Percentiles rank a stretch among this genome's conserved stretches.
phyloP scores from a whole-genome alignment of 2,797 vertebrate species.

The Lagodon rhomboides region DNA sequence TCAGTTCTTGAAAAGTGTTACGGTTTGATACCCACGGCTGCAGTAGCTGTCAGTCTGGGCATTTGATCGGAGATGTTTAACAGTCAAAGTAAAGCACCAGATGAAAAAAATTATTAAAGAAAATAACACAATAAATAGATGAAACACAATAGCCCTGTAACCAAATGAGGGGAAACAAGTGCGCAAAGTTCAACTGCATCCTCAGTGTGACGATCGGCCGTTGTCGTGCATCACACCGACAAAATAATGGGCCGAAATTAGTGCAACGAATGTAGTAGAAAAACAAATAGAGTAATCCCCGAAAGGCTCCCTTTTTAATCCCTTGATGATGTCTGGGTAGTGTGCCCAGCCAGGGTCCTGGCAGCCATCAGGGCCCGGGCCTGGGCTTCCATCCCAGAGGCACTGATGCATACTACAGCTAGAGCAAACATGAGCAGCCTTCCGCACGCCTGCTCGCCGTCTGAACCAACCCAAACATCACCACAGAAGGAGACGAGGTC shows the following conservation, averaged over 20 bases:
- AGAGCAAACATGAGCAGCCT: constrained; percentile 75
- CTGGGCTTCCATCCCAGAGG: constrained; percentile 73
- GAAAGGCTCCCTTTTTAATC: constrained; percentile 77
- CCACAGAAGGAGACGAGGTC: constrained; percentile 19
- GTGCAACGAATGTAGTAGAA: constrained; percentile 56
- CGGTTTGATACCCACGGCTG: not conserved
- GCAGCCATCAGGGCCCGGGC: constrained; percentile 65
- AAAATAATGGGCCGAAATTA: constrained; percentile 51
- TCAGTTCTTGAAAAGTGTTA: not conserved
- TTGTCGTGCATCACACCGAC: constrained; percentile 3
- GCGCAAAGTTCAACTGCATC: constrained; percentile 6
- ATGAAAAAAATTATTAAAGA: not conserved
- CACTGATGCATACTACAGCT: constrained; percentile 74
- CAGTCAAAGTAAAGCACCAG: not conserved
- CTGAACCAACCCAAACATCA: constrained; percentile 31
- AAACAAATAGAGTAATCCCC: constrained; percentile 71
- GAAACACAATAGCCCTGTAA: not conserved
- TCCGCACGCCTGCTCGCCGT: constrained; percentile 63
- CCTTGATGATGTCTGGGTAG: constrained; percentile 76
- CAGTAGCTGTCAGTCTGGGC: not conserved
- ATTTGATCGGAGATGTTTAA: not conserved
- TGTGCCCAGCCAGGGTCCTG: constrained; percentile 74
- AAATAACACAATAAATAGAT: not conserved
- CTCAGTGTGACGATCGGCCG: not conserved
- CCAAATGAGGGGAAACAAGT: not conserved